A percentile compares a stretch with the other conserved stretches of the same genome.
These are phyloP conservation scores for Myotis myotis DNA, from an alignment of 2,797 vertebrate genomes.

Conservation along the genomic window DNA sequence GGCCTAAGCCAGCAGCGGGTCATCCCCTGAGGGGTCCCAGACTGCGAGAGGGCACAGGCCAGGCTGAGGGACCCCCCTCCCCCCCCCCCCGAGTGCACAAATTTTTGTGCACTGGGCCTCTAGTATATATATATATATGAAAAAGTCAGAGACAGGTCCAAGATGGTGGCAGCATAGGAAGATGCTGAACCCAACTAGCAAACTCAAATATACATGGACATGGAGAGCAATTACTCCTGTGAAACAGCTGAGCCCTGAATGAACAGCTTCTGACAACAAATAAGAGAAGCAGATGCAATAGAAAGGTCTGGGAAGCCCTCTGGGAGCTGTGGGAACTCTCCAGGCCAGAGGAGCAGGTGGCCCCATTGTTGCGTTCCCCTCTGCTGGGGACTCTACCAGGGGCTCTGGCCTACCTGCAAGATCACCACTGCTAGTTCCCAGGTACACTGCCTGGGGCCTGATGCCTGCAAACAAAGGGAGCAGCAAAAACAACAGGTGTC, in stretches of 20 bases:
- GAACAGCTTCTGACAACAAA: too few species aligned
- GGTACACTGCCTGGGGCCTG: neutral
- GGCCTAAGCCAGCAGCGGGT: too few species aligned
- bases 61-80: too few species aligned
- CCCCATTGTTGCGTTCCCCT: neutral
- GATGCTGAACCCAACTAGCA: neutral
- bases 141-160: neutral
- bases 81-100: too few species aligned
- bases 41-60: too few species aligned
- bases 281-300: neutral
- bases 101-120: too few species aligned
- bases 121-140: too few species aligned
- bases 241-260: neutral
- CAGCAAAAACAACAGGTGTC: too few species aligned
- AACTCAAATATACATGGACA: neutral
- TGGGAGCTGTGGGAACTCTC: neutral
- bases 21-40: too few species aligned
- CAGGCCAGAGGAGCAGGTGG: neutral
- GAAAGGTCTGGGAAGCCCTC: neutral
- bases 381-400: neutral
- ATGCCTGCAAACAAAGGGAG: neutral
- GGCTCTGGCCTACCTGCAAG: neutral
- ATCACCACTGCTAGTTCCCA: neutral
- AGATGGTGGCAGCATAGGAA: neutral
- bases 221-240: neutral